These are phyloP conservation scores for Plutomurus gul DNA, from an alignment of 1,140 invertebrate genomes.

Conservation along the genomic window DNA sequence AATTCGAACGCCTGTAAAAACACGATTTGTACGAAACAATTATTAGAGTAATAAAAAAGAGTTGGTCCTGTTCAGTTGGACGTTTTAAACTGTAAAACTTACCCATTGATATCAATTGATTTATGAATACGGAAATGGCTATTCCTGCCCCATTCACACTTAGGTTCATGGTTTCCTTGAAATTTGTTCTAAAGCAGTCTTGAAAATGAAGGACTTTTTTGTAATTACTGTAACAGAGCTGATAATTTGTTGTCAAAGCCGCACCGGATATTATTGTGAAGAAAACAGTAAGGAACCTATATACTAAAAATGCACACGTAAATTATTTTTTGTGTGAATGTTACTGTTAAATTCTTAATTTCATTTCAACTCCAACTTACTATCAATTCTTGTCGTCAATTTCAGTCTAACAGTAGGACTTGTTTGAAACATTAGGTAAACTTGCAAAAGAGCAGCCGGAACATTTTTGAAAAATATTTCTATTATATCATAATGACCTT, in stretches of 20 bases:
- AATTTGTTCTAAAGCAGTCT: background rate
- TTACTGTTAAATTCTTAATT: background rate
- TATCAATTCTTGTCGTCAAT: background rate
- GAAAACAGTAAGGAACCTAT: conserved; percentile 14
- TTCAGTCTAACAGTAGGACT: background rate
- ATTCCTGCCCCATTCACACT: background rate
- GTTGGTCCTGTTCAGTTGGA: too few relatives aligned
- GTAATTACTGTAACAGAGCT: background rate
- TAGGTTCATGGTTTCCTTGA: background rate
- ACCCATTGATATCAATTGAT: background rate
- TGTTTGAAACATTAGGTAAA: conserved; percentile 26
- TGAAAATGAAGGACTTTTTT: conserved; percentile 29
- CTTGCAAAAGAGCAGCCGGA: conserved; percentile 19
- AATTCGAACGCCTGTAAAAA: conserved; percentile 20
- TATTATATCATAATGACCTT: conserved; percentile 7
- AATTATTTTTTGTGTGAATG: background rate
- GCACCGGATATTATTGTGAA: conserved; percentile 6
- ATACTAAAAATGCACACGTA: background rate
- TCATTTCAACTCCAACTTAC: background rate
- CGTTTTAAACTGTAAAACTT: too few relatives aligned
- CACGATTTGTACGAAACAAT: too few relatives aligned
- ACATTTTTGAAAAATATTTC: conserved; percentile 31
- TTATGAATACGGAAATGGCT: background rate
- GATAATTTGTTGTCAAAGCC: conserved; percentile 4
- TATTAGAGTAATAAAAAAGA: too few relatives aligned